phyloP scores from a whole-genome alignment of 2,113 vertebrate genomes.

The Gymnarchus niloticus region DNA sequence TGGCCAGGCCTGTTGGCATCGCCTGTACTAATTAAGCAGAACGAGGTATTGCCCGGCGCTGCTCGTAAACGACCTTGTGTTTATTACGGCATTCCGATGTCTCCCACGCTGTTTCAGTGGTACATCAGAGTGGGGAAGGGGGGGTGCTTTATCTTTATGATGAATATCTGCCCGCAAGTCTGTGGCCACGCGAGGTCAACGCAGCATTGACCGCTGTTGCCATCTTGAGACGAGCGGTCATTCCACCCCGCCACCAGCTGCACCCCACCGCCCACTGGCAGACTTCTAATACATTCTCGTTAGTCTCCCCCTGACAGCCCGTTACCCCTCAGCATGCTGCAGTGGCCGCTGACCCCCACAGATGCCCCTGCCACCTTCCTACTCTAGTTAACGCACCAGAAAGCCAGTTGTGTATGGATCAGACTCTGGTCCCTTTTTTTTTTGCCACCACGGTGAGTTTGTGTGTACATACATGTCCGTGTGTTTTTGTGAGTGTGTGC shows the following conservation, averaged over 20 bases:
- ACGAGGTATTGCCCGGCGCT: background rate
- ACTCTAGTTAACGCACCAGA: background rate
- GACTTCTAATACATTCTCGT: background rate
- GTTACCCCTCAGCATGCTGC: background rate
- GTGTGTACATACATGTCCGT: conserved; percentile 4
- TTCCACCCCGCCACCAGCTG: background rate
- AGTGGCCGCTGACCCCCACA: background rate
- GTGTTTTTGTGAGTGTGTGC: conserved; percentile 15
- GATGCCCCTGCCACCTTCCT: background rate
- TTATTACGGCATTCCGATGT: background rate
- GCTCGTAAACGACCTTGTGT: background rate
- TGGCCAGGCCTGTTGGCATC: background rate
- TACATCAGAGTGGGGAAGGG: background rate
- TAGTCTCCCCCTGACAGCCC: background rate
- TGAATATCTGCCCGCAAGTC: background rate
- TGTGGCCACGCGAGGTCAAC: background rate
- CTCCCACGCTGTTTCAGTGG: too few species aligned
- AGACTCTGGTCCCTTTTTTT: background rate
- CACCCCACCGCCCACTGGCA: too few species aligned
- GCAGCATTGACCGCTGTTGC: background rate
- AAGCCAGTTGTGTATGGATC: background rate
- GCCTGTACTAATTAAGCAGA: background rate
- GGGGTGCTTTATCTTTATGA: background rate
- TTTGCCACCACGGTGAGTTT: background rate
- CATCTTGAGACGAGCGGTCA: background rate